Conservation (phyloP, 2,113 vertebrate genomes). For the Etheostoma cragini region DNA sequence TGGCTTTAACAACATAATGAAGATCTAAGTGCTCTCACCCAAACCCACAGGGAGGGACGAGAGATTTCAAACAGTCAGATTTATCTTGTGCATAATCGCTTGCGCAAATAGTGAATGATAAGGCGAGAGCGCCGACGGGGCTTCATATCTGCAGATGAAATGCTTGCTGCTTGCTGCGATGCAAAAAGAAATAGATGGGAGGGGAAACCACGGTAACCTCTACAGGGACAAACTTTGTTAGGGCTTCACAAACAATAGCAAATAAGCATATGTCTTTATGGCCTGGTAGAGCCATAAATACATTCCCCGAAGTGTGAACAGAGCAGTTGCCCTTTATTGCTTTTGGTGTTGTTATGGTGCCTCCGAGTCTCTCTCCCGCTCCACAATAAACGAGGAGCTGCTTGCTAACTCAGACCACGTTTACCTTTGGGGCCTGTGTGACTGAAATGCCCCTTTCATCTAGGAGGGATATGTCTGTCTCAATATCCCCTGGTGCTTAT, state of each 20-base stretch:
- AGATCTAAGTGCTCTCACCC: conserved; percentile 16
- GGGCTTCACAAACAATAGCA: conserved; percentile 49
- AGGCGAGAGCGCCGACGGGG: not conserved
- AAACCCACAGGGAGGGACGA: conserved; percentile 26
- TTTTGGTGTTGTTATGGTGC: conserved; percentile 51
- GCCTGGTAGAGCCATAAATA: conserved; percentile 55
- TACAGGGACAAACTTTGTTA: conserved; percentile 50
- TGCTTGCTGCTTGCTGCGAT: not conserved
- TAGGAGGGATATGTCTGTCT: conserved; percentile 74
- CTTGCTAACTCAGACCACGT: conserved; percentile 75
- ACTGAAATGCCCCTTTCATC: conserved; percentile 79
- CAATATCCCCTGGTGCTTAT: conserved; percentile 67
- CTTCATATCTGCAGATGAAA: conserved; percentile 51
- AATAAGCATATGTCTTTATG: conserved; percentile 56
- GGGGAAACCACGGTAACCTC: conserved; percentile 39
- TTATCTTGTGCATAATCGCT: conserved; percentile 60
- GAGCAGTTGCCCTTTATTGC: conserved; percentile 71
- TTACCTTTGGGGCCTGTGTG: conserved; percentile 67
- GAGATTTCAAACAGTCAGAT: conserved; percentile 53
- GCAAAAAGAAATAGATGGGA: conserved; percentile 13
- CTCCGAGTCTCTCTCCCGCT: conserved; percentile 51
- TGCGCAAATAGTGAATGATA: conserved; percentile 57
- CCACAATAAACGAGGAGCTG: conserved; percentile 68
- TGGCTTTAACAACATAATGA: conserved; percentile 14
- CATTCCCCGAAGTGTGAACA: conserved; percentile 57